Evolutionary conservation across 2,888 invertebrate genomes (phyloP).

Genomic region (Scrobipalpa atriplicella): DNA sequence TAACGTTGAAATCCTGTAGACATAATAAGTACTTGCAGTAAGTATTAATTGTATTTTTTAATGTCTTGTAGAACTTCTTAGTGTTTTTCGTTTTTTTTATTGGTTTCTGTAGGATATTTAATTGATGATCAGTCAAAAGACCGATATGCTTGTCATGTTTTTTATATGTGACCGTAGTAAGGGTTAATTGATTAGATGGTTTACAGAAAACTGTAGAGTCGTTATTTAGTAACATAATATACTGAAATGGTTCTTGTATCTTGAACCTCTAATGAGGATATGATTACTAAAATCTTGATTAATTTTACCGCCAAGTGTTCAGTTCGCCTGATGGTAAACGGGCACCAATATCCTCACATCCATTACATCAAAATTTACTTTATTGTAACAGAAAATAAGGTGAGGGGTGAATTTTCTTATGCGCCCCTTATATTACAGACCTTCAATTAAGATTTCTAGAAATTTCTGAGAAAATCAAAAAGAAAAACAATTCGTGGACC

Average conservation of each 20-base stretch:
- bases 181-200: constrained; percentile 55
- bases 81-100: background rate
- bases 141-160: constrained; percentile 56
- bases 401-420: too few species aligned
- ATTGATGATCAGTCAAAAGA: constrained; percentile 57
- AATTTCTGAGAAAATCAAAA: too few species aligned
- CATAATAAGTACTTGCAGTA: constrained; percentile 16
- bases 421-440: too few species aligned
- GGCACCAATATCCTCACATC: too few species aligned
- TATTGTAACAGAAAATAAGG: too few species aligned
- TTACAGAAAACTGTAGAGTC: constrained; percentile 43
- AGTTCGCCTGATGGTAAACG: too few species aligned
- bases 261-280: too few species aligned
- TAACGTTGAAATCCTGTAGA: constrained; percentile 33
- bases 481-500: too few species aligned
- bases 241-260: background rate
- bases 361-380: too few species aligned
- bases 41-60: background rate
- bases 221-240: background rate
- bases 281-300: too few species aligned
- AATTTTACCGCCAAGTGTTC: too few species aligned
- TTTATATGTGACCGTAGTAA: constrained; percentile 47
- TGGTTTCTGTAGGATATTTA: constrained; percentile 31
- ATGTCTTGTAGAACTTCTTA: background rate
- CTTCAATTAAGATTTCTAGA: too few species aligned